phyloP scores from a whole-genome alignment of 2,888 invertebrate species.

The Hermaeophaga mercurialis region DNA sequence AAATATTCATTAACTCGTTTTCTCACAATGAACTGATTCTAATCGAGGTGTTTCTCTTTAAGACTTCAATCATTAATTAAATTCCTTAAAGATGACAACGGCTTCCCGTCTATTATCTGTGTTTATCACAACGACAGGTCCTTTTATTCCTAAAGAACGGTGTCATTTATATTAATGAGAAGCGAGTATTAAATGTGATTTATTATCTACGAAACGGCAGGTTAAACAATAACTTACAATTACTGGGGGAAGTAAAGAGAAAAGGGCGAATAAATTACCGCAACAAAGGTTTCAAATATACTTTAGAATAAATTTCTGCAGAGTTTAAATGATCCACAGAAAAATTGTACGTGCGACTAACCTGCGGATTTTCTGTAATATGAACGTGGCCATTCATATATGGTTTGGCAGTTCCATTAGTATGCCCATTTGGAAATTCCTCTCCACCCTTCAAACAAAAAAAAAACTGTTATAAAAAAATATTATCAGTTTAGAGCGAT shows the following conservation, averaged over 20 bases:
- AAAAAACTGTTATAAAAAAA: not conserved
- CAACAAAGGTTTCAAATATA: no score
- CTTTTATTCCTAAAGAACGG: conserved; percentile 3
- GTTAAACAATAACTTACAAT: conserved; percentile 1
- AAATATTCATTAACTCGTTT: no score
- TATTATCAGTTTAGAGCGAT: no score
- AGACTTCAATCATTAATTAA: not conserved
- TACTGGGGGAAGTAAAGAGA: not conserved
- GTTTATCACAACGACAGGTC: not conserved
- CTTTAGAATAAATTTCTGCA: no score
- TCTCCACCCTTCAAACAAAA: conserved; percentile 51
- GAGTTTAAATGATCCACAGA: no score
- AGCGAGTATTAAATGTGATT: conserved; percentile 7
- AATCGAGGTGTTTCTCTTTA: not conserved
- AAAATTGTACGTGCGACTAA: no score
- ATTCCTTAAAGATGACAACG: not conserved
- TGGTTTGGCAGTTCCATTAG: conserved; percentile 60
- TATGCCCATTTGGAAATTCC: conserved; percentile 60
- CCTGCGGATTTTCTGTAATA: conserved; percentile 73
- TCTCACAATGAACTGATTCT: no score
- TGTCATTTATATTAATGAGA: not conserved
- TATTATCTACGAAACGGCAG: conserved; percentile 3
- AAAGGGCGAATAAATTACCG: not conserved
- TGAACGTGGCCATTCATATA: conserved; percentile 62
- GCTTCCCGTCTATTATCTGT: not conserved